A percentile compares a stretch with the other conserved stretches of the same genome.
Conservation (phyloP, 2,797 vertebrate species). For the Sebastiscus tertius region DNA sequence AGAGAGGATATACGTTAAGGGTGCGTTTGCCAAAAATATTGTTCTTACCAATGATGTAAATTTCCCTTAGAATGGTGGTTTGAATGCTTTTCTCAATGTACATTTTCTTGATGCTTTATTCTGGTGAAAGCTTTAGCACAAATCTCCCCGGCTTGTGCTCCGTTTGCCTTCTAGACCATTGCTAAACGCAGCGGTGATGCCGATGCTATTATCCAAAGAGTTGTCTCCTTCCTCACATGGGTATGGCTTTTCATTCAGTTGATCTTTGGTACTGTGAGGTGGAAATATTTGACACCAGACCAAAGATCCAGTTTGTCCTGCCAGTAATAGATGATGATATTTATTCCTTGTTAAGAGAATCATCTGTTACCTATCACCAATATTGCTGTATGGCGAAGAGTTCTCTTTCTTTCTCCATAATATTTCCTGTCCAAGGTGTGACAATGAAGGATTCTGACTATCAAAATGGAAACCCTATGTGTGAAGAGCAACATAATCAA, state of each 20-base stretch:
- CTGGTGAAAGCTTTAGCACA: conserved; percentile 83
- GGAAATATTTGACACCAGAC: conserved; percentile 46
- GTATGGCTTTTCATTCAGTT: conserved; percentile 69
- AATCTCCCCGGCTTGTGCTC: conserved; percentile 71
- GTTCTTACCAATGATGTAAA: conserved; percentile 66
- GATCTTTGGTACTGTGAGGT: conserved; percentile 51
- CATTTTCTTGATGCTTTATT: conserved; percentile 72
- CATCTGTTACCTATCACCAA: conserved; percentile 49
- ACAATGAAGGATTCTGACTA: conserved; percentile 81
- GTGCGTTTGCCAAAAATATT: conserved; percentile 66
- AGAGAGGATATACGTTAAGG: conserved; percentile 50
- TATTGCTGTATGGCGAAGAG: conserved; percentile 40
- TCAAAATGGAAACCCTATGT: conserved; percentile 77
- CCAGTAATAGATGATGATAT: conserved; percentile 55
- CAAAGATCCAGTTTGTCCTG: conserved; percentile 61
- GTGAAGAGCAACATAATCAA: conserved; percentile 85
- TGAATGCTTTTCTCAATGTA: conserved; percentile 71
- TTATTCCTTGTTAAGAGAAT: conserved; percentile 52
- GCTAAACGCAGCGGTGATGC: conserved; percentile 81
- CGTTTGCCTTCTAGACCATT: conserved; percentile 78
- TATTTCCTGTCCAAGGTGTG: conserved; percentile 69
- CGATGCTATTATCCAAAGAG: conserved; percentile 91
- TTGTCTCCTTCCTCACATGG: conserved; percentile 85
- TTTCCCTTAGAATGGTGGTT: conserved; percentile 59
- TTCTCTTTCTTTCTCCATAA: conserved; percentile 42